A percentile compares a stretch with the other conserved stretches of the same genome.
Evolutionary conservation across 1,140 invertebrate species (phyloP).

Genomic region (Homalodisca vitripennis): DNA sequence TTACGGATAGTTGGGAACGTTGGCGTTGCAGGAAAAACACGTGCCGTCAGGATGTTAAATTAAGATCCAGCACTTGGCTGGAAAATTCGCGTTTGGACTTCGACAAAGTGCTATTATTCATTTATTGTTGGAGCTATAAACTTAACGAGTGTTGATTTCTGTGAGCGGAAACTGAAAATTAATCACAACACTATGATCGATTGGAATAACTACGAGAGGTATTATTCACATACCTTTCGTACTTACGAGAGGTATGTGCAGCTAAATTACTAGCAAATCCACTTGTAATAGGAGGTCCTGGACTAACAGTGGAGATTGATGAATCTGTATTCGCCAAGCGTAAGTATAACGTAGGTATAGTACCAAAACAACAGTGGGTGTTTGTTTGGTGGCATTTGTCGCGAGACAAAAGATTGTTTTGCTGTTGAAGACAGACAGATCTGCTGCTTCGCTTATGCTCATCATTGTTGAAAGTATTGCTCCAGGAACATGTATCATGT

Average conservation of each 20-base stretch:
- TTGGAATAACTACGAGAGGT: constrained; percentile 16
- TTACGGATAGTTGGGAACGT: constrained; percentile 1
- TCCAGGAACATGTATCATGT: neutral
- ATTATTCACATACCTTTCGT: neutral
- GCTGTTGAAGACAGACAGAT: neutral
- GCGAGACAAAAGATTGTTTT: constrained; percentile 12
- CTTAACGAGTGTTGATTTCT: constrained; percentile 4
- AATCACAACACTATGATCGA: constrained; percentile 12
- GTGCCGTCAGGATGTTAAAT: too few relatives aligned
- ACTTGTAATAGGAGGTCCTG: too few relatives aligned
- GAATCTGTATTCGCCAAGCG: constrained; percentile 15
- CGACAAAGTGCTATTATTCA: too few relatives aligned
- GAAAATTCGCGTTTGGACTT: constrained; percentile 1
- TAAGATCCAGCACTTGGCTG: neutral
- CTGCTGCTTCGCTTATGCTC: neutral
- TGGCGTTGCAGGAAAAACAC: too few relatives aligned
- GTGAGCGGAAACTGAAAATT: constrained; percentile 5
- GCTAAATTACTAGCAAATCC: too few relatives aligned
- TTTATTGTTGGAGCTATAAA: constrained; percentile 1
- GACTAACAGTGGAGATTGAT: too few relatives aligned
- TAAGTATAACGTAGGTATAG: constrained; percentile 16
- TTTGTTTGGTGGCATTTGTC: constrained; percentile 15
- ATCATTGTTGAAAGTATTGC: constrained; percentile 11
- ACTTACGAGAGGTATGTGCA: neutral
- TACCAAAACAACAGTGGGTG: constrained; percentile 19